Evolutionary conservation across 2,113 vertebrate species (phyloP).

Genomic region (Cyanoramphus novaezelandiae): DNA sequence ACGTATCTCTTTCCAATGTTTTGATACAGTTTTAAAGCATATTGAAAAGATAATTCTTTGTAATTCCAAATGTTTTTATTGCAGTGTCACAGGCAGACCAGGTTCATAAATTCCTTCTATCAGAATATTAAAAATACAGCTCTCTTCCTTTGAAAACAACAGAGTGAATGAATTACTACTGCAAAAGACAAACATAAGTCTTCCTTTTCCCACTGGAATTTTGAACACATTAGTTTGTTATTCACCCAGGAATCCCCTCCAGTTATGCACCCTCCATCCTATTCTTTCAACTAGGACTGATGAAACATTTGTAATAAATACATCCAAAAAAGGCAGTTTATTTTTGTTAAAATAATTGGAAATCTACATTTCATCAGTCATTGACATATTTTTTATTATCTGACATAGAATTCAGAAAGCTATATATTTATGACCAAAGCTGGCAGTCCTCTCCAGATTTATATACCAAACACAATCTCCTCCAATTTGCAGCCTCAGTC

Average conservation of each 20-base stretch:
- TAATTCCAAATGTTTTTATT: not conserved
- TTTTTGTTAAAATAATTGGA: not conserved
- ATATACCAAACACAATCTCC: constrained; percentile 21
- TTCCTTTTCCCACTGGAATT: not conserved
- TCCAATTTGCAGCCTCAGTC: constrained; percentile 43
- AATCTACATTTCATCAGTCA: not conserved
- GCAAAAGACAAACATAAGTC: not conserved
- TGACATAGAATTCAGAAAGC: not conserved
- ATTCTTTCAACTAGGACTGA: not conserved
- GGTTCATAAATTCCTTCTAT: not conserved
- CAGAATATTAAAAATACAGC: not conserved
- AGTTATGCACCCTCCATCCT: not conserved
- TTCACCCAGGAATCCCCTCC: not conserved
- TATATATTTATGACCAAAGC: constrained; percentile 22
- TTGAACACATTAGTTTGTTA: not conserved
- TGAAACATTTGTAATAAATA: constrained; percentile 21
- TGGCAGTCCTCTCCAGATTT: not conserved
- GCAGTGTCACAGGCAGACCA: not conserved
- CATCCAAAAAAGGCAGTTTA: not conserved
- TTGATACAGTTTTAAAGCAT: not conserved
- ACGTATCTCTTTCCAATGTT: not conserved
- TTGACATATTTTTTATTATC: constrained; percentile 20
- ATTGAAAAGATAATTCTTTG: not conserved
- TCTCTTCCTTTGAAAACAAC: not conserved
- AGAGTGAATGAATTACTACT: not conserved